Base-by-base conservation (phyloP, 2,797 vertebrate species). In the Fringilla coelebs region DNA sequence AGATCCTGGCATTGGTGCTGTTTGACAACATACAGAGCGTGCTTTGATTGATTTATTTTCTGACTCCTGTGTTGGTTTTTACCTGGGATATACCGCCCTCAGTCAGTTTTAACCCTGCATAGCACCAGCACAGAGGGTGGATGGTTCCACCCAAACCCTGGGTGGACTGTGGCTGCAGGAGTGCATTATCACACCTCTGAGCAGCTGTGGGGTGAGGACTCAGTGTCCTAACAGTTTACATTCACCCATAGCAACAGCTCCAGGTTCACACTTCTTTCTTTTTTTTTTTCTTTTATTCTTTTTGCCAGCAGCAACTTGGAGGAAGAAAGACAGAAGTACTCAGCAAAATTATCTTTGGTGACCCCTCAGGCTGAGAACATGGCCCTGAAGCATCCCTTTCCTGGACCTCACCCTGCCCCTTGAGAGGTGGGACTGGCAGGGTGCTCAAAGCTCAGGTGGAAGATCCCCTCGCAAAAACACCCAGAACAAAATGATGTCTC, bases 21-120 rank as follows among this genome's bases (percentile, higher is more conserved):
- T 85, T 88, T 92, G 41, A 66, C 73, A 68, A 63, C 19, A 22
- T 6, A 85, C 72, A 91, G 75, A 88, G 51, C 65, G 43, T 17
- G 32, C 85, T 90, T 91, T 93, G 87, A 89, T 41, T 65, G 32
- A 80, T 93, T 94, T 89, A 66, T 88, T 72, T 94, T 75, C 72
- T 62, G 68, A 74, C 49, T 13, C 13, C 60, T 43, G 5, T 17
- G 45, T 19, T 49, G 54, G 8, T 72, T 85, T 84, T 81, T n/a
- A 85, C 85, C 70, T 76, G 62, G 58, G 21, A 22, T 31, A 29
- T 75, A 45, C 32, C 10, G 14, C 84, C 86, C 75, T 77, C 67
- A 21, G 57, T 82, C 62, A 79, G 70, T 63, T 89, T 81, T 48
- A 79, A 66, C 74, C 49, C 79, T 60, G 38, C 7, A 4, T 13